phyloP scores from a whole-genome alignment of 2,888 invertebrate species.

The Aleiodes alternator region DNA sequence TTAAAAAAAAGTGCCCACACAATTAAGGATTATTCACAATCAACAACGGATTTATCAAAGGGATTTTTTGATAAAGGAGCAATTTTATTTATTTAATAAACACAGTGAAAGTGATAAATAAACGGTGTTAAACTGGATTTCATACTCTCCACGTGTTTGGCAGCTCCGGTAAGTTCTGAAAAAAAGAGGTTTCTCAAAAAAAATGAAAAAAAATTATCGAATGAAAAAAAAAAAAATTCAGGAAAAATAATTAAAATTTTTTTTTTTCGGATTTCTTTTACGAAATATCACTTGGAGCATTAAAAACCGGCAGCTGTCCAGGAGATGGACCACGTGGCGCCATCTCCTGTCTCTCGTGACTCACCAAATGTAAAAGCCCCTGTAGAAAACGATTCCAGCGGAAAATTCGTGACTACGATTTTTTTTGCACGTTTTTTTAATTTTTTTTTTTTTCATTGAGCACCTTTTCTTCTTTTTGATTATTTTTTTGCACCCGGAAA shows the following conservation, averaged over 20 bases:
- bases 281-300: not conserved
- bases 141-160: conserved; percentile 64
- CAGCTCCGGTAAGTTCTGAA: conserved; percentile 69
- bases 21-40: conserved; percentile 27
- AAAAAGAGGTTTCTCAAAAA: too few relatives aligned
- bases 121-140: conserved; percentile 70
- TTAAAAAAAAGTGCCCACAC: conserved; percentile 7
- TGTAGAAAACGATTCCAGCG: not conserved
- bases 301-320: conserved; percentile 3
- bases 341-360: not conserved
- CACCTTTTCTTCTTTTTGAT: not conserved
- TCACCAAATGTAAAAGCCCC: not conserved
- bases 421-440: not conserved
- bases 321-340: conserved; percentile 8
- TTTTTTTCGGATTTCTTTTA: not conserved
- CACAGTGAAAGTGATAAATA: conserved; percentile 54
- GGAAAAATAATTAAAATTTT: not conserved
- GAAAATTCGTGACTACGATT: not conserved
- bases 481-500: conserved; percentile 1
- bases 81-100: conserved; percentile 30
- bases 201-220: too few relatives aligned
- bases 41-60: conserved; percentile 30
- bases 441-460: not conserved
- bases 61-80: not conserved
- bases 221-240: not conserved